A percentile compares a stretch with the other conserved stretches of the same genome.
Evolutionary conservation across 2,797 vertebrate genomes (phyloP).

Genomic region (Syngnathus rostellatus): DNA sequence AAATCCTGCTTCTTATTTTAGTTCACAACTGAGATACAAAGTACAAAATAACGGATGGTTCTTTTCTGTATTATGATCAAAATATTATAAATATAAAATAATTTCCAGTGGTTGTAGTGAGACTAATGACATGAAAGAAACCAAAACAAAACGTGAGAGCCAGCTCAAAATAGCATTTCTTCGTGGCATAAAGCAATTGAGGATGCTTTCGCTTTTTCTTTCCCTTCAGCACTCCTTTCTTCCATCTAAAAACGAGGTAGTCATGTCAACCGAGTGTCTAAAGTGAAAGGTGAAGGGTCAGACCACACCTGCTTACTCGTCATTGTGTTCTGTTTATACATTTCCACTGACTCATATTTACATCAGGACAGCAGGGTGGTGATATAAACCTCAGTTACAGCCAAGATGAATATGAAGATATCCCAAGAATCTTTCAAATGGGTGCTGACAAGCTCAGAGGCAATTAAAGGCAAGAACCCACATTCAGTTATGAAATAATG

Average conservation of each 20-base stretch:
- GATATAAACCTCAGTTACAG: slow-evolving; percentile 23
- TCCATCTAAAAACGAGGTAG: no score
- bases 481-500: neutral
- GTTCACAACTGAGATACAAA: neutral
- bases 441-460: neutral
- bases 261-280: no score
- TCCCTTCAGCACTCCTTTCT: neutral
- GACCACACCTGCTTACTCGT: slow-evolving; percentile 9
- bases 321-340: slow-evolving; percentile 52
- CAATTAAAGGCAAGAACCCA: neutral
- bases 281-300: no score
- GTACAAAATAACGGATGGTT: neutral
- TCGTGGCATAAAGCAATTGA: neutral
- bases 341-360: slow-evolving; percentile 54
- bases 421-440: neutral
- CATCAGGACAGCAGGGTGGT: slow-evolving; percentile 25
- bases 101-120: no score
- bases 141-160: no score
- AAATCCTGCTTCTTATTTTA: neutral
- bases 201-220: neutral
- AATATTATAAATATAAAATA: no score
- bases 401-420: slow-evolving; percentile 17
- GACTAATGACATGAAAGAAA: no score
- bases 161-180: no score
- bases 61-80: neutral